Percentiles rank a stretch among this genome's conserved stretches.
Evolutionary conservation across 2,113 vertebrate genomes (phyloP).

Genomic region (Copsychus sechellarum): DNA sequence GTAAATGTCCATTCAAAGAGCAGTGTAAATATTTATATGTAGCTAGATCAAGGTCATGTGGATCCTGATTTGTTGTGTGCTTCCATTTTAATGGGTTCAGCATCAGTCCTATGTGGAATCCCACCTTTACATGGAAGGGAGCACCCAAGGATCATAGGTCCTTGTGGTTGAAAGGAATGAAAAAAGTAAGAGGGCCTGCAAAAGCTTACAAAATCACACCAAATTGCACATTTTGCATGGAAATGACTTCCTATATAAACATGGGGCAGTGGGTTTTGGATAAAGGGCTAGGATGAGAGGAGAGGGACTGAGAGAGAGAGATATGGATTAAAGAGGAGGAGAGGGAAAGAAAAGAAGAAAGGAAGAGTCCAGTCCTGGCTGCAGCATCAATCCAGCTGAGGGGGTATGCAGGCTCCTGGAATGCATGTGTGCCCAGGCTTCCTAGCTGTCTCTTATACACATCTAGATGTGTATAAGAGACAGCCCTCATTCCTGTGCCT

Average conservation of each 20-base stretch:
- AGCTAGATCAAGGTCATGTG: neutral
- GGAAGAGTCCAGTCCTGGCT: neutral
- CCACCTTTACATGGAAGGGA: neutral
- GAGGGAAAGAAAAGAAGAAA: neutral
- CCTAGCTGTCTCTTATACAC: too few relatives aligned
- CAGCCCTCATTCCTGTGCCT: neutral
- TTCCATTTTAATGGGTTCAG: neutral
- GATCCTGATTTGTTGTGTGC: neutral
- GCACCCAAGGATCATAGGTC: neutral
- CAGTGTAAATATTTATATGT: neutral
- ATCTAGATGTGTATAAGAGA: too few relatives aligned
- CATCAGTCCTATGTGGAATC: accelerated
- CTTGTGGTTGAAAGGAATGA: neutral
- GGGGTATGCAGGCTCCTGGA: neutral
- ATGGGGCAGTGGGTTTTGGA: neutral
- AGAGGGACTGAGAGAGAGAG: neutral
- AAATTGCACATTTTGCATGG: neutral
- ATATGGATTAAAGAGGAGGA: neutral
- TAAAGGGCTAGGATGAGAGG: neutral
- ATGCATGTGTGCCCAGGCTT: accelerated
- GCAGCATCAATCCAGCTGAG: neutral
- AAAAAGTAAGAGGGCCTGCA: neutral
- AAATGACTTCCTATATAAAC: neutral
- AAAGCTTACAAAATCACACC: neutral
- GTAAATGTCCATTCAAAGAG: neutral